Evolutionary conservation across 2,797 vertebrate genomes (phyloP).

Genomic region (Halcyon smyrnensis): DNA sequence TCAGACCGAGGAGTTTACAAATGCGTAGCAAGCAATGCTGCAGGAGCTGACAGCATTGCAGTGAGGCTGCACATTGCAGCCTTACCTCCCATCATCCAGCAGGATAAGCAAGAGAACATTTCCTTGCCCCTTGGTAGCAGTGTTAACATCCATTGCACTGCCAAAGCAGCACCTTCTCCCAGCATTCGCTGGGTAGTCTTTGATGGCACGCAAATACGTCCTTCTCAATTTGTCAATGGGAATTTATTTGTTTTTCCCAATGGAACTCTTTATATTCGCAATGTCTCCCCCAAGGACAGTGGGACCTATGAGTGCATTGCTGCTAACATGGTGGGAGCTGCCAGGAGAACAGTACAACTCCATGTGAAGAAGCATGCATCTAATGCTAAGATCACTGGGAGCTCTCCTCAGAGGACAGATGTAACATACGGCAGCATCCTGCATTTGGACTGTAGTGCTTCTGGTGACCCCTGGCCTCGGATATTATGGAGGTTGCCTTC

Average conservation of each 20-base stretch:
- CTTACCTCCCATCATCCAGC: constrained; percentile 85
- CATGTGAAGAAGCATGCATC: constrained; percentile 73
- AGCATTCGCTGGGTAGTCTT: constrained; percentile 85
- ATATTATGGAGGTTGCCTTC: constrained; percentile 92
- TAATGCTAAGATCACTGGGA: constrained; percentile 85
- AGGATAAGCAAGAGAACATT: constrained; percentile 82
- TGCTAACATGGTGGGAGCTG: constrained; percentile 82
- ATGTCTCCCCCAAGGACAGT: constrained; percentile 73
- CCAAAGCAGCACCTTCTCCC: constrained; percentile 82
- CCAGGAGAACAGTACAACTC: constrained; percentile 81
- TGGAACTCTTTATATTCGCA: constrained; percentile 87
- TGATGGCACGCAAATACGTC: constrained; percentile 80
- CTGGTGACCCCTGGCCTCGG: constrained; percentile 87
- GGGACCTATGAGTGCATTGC: constrained; percentile 89
- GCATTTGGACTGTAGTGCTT: constrained; percentile 86
- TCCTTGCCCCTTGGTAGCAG: constrained; percentile 79
- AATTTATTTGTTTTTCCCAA: constrained; percentile 90
- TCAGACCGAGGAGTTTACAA: constrained; percentile 88
- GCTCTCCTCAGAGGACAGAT: constrained; percentile 84
- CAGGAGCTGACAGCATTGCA: constrained; percentile 84
- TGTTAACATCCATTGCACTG: constrained; percentile 86
- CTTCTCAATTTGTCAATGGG: constrained; percentile 82
- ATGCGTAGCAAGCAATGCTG: constrained; percentile 87
- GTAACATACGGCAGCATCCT: constrained; percentile 85
- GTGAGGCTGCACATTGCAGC: constrained; percentile 86